Evolutionary conservation across 2,797 vertebrate genomes (phyloP).

Genomic region (Erpetoichthys calabaricus): DNA sequence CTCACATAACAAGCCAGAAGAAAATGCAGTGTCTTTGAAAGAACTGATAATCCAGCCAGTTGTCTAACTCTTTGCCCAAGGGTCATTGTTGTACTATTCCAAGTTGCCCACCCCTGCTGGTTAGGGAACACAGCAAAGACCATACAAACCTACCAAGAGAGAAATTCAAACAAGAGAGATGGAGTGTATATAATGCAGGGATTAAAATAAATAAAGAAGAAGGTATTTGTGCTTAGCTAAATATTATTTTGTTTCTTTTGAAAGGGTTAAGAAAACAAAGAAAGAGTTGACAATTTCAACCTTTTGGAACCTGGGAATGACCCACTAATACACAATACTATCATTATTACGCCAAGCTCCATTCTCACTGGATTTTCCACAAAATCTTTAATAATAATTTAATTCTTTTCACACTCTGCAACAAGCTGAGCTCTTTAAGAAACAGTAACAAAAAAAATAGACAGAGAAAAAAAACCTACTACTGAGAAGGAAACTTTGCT

Average conservation of each 20-base stretch:
- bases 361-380: constrained; percentile 55
- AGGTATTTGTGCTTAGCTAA: constrained; percentile 46
- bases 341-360: constrained; percentile 45
- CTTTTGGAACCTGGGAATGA: constrained; percentile 48
- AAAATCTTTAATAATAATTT: constrained; percentile 66
- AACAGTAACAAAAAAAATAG: constrained; percentile 51
- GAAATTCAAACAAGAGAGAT: constrained; percentile 14
- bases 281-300: constrained; percentile 41
- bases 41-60: constrained; percentile 15
- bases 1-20: constrained; percentile 12
- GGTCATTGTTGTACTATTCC: constrained; percentile 20
- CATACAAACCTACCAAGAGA: constrained; percentile 7
- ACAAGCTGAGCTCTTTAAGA: constrained; percentile 65
- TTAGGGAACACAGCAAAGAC: constrained; percentile 11
- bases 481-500: constrained; percentile 55
- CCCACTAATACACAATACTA: constrained; percentile 44
- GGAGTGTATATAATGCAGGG: constrained; percentile 18
- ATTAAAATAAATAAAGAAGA: constrained; percentile 30
- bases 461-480: constrained; percentile 46
- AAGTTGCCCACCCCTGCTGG: constrained; percentile 19
- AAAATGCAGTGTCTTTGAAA: constrained; percentile 15
- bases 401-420: constrained; percentile 58
- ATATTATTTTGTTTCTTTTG: constrained; percentile 51
- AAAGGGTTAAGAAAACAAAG: constrained; percentile 53
- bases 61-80: constrained; percentile 16